Percentiles rank a stretch among this genome's conserved stretches.
phyloP scores from a whole-genome alignment of 2,888 invertebrate genomes.

The Rhabditoides inermis region DNA sequence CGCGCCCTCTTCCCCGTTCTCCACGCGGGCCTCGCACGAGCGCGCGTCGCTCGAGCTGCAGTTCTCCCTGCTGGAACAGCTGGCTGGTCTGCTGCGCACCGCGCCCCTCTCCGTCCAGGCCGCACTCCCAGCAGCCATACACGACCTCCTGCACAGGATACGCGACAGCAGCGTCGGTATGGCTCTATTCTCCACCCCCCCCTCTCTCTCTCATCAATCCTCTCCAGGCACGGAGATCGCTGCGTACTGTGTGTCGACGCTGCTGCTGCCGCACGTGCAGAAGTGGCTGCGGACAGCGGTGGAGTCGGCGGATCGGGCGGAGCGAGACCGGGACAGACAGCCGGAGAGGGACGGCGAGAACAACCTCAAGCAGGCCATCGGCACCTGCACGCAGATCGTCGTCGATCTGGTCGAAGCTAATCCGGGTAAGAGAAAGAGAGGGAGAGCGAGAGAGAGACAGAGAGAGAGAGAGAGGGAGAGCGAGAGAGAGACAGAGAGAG shows the following conservation, averaged over 20 bases:
- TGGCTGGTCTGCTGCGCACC: constrained; percentile 30
- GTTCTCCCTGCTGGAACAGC: constrained; percentile 25
- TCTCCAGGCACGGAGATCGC: constrained; percentile 76
- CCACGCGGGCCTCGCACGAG: constrained; percentile 8
- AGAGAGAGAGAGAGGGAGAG: background rate
- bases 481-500: background rate
- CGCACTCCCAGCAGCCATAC: constrained; percentile 23
- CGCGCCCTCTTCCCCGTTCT: background rate
- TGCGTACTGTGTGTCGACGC: constrained; percentile 80
- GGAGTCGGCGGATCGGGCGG: too few species aligned
- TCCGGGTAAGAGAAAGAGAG: constrained; percentile 10
- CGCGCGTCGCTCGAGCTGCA: constrained; percentile 28
- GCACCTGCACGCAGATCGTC: constrained; percentile 28
- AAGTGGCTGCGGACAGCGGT: constrained; percentile 83
- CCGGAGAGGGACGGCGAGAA: constrained; percentile 27
- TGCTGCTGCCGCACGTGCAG: constrained; percentile 82
- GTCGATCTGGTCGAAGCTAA: constrained; percentile 20
- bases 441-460: background rate
- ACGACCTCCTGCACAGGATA: constrained; percentile 20
- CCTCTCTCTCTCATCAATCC: too few species aligned
- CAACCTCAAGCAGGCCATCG: constrained; percentile 27
- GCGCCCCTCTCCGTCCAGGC: constrained; percentile 23
- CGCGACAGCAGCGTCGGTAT: constrained; percentile 17
- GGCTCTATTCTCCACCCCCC: too few species aligned
- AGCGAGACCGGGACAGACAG: too few species aligned